Evolutionary conservation across 2,797 vertebrate species (phyloP).

Genomic region (Chlorospingus semifuscus): DNA sequence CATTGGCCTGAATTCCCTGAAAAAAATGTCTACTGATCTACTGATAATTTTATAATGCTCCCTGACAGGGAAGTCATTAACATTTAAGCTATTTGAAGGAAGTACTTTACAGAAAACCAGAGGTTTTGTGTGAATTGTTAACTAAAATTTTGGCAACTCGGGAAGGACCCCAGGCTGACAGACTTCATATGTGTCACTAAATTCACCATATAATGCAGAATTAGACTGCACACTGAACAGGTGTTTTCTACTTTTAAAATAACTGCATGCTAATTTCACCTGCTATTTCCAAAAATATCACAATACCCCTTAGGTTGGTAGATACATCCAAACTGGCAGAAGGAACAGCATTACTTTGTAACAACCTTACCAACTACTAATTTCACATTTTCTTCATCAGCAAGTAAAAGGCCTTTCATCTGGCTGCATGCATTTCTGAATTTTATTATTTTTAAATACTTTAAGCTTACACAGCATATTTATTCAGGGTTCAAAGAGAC

Average conservation of each 20-base stretch:
- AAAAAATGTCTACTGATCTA: neutral
- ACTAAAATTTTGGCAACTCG: neutral
- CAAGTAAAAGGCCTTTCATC: constrained; percentile 43
- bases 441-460: constrained; percentile 48
- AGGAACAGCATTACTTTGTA: neutral
- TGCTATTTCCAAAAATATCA: neutral
- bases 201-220: neutral
- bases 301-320: neutral
- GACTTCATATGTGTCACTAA: neutral
- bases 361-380: neutral
- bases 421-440: neutral
- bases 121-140: neutral
- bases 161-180: neutral
- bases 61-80: neutral
- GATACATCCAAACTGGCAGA: neutral
- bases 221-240: neutral
- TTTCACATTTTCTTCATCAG: constrained; percentile 22
- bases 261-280: neutral
- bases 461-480: constrained; percentile 20
- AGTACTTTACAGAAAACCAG: neutral
- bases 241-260: neutral
- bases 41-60: neutral
- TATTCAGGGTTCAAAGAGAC: constrained; percentile 43
- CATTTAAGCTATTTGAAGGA: neutral
- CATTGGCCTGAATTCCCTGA: neutral